These are phyloP conservation scores for Torymus texanus DNA, from an alignment of 2,888 invertebrate genomes.

Conservation along the genomic window DNA sequence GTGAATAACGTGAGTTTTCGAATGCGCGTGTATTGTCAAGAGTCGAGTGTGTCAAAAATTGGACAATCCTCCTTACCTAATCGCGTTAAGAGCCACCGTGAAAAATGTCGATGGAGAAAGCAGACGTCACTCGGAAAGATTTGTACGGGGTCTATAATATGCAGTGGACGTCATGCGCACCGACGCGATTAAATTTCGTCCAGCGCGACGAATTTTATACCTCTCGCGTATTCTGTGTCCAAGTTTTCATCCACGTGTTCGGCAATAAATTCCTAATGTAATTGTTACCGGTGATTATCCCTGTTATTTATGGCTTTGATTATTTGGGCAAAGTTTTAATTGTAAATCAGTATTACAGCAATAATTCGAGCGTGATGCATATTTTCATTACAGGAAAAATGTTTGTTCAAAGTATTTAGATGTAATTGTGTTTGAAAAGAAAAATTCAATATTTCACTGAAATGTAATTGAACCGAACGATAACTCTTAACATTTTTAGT, in stretches of 20 bases:
- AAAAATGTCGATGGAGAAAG: slow-evolving; percentile 36
- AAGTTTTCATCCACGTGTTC: slow-evolving; percentile 19
- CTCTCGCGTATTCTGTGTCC: too few species aligned
- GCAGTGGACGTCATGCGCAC: neutral
- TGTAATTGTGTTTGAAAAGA: neutral
- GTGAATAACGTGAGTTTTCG: neutral
- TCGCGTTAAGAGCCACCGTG: slow-evolving; percentile 47
- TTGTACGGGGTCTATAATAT: neutral
- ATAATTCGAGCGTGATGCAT: too few species aligned
- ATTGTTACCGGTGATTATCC: too few species aligned
- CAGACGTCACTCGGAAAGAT: slow-evolving; percentile 19
- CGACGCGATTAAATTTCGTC: slow-evolving; percentile 19
- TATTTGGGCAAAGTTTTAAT: too few species aligned
- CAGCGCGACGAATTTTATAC: slow-evolving; percentile 27
- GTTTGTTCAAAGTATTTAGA: neutral
- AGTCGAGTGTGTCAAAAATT: slow-evolving; percentile 44
- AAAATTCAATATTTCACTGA: neutral
- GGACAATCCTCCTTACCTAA: slow-evolving; percentile 40
- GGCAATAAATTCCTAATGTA: slow-evolving; percentile 2
- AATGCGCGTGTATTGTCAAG: neutral
- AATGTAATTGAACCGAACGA: too few species aligned
- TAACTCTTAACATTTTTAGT: too few species aligned
- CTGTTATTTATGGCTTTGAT: too few species aligned
- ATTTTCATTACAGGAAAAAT: too few species aligned
- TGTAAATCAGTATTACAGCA: too few species aligned